phyloP scores from a whole-genome alignment of 2,797 vertebrate species.

The Rhodeus uyekii region DNA sequence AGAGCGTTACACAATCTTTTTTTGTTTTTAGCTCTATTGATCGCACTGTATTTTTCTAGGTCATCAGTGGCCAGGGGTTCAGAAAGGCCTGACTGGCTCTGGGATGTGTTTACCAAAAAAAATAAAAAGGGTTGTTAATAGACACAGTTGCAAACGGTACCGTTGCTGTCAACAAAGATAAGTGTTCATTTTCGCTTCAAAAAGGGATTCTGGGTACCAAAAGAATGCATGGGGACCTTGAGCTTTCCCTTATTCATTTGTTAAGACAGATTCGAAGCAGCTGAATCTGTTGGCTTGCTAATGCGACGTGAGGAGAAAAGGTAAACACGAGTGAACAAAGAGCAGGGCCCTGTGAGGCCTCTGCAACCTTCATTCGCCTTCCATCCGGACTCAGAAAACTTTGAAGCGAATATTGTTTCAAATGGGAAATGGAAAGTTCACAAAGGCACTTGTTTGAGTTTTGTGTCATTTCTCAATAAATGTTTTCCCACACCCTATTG shows the following conservation, averaged over 20 bases:
- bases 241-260: neutral
- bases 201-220: neutral
- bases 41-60: conserved; percentile 35
- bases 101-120: neutral
- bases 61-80: conserved; percentile 1
- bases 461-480: conserved; percentile 6
- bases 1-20: neutral
- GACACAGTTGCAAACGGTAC: neutral
- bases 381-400: neutral
- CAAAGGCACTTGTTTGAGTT: neutral
- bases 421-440: neutral
- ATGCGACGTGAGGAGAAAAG: neutral
- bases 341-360: neutral
- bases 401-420: neutral
- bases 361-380: neutral
- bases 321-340: conserved; percentile 1
- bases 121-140: neutral
- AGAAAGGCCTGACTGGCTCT: neutral
- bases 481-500: conserved; percentile 3
- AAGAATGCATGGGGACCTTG: neutral
- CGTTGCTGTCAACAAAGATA: conserved; percentile 6
- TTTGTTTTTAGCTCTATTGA: conserved; percentile 38
- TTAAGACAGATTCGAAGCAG: conserved; percentile 6
- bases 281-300: neutral
- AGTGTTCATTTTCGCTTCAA: neutral